A percentile compares a stretch with the other conserved stretches of the same genome.
Evolutionary conservation across 2,797 vertebrate genomes (phyloP).

Genomic region (Lycodopsis pacificus): DNA sequence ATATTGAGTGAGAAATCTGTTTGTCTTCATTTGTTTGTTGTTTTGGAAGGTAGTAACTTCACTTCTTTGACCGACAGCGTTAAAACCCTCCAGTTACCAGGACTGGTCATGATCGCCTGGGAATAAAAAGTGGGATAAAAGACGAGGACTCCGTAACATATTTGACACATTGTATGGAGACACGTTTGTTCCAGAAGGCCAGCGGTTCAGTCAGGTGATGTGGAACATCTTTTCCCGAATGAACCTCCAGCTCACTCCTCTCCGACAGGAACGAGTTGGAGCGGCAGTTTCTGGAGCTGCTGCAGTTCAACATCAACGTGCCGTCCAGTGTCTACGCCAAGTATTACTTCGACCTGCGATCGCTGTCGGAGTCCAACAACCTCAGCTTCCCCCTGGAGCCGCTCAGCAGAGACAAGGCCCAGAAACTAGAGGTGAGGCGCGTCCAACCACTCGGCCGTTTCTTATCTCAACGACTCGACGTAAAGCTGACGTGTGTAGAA

Average conservation of each 20-base stretch:
- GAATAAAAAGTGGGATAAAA: background rate
- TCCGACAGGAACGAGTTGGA: slow-evolving; percentile 93
- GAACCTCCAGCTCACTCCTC: background rate
- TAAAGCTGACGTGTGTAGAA: background rate
- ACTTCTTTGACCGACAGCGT: background rate
- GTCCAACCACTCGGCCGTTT: accelerated
- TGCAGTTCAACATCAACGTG: slow-evolving; percentile 99
- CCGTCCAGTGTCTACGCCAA: slow-evolving; percentile 98
- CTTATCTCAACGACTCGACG: background rate
- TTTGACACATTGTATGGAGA: no score
- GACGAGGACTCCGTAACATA: no score
- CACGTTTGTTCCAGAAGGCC: no score
- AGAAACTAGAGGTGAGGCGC: slow-evolving; percentile 91
- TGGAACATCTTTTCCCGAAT: background rate
- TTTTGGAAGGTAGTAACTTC: background rate
- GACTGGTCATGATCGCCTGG: background rate
- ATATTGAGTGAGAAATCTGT: background rate
- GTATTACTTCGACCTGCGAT: slow-evolving; percentile 98
- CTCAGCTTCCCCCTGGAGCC: slow-evolving; percentile 96
- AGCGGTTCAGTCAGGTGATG: background rate
- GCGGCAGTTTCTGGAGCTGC: slow-evolving; percentile 94
- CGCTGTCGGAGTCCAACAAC: slow-evolving; percentile 94
- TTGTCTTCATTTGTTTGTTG: background rate
- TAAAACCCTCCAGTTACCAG: background rate
- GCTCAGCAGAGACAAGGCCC: slow-evolving; percentile 93